Conservation (phyloP, 2,888 invertebrate genomes). For the Drosophila anomelani region DNA sequence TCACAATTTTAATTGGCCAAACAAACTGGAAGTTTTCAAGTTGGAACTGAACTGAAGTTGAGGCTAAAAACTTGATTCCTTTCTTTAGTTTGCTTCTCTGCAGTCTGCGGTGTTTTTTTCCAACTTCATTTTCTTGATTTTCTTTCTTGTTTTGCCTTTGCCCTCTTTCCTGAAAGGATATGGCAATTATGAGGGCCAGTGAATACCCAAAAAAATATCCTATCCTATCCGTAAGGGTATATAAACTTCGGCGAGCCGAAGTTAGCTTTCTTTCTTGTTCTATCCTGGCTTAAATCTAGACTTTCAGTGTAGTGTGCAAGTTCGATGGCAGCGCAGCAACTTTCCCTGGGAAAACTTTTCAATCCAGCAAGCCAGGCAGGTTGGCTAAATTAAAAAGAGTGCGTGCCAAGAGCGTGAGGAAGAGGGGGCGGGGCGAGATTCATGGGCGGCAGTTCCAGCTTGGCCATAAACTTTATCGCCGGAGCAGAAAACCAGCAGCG, state of each 20-base stretch:
- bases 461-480: conserved; percentile 49
- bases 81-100: conserved; percentile 13
- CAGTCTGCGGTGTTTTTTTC: not conserved
- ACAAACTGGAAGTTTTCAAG: conserved; percentile 38
- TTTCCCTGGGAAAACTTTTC: conserved; percentile 27
- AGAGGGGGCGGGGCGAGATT: conserved; percentile 4
- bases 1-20: conserved; percentile 51
- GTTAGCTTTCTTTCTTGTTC: no score
- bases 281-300: no score
- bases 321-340: conserved; percentile 6
- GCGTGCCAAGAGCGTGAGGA: not conserved
- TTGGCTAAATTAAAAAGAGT: conserved; percentile 47
- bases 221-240: no score
- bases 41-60: conserved; percentile 38
- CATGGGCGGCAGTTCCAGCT: conserved; percentile 27
- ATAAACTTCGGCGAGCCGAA: no score
- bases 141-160: conserved; percentile 5
- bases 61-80: conserved; percentile 41
- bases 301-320: conserved; percentile 19
- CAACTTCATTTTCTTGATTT: not conserved
- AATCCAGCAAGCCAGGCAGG: conserved; percentile 29
- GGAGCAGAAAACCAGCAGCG: conserved; percentile 5
- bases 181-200: conserved; percentile 10
- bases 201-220: no score
- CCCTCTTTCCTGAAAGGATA: conserved; percentile 1